phyloP scores from a whole-genome alignment of 2,113 vertebrate species.

The Corythaixoides concolor region DNA sequence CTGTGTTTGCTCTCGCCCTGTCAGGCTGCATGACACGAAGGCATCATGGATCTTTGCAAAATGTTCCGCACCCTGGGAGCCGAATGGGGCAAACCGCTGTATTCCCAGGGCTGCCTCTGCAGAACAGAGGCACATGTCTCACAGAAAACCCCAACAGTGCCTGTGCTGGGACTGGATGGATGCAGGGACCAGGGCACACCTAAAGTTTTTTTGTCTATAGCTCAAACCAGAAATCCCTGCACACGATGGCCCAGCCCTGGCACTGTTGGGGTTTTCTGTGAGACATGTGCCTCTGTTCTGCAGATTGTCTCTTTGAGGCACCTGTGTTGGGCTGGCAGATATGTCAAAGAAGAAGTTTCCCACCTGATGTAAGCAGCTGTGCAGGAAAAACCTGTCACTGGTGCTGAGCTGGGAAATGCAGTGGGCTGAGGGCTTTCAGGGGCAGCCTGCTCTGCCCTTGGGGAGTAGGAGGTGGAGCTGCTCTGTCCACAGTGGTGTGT shows the following conservation, averaged over 20 bases:
- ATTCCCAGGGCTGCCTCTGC: not conserved
- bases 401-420: not conserved
- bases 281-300: not conserved
- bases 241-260: no score
- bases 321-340: not conserved
- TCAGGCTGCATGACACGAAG: not conserved
- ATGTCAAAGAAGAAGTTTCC: not conserved
- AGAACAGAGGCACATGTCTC: not conserved
- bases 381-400: not conserved
- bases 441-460: not conserved
- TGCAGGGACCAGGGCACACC: no score
- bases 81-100: not conserved
- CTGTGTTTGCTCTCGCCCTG: fast-evolving
- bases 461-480: not conserved
- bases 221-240: no score
- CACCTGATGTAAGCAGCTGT: not conserved
- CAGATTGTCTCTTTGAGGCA: not conserved
- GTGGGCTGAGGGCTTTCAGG: not conserved
- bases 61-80: not conserved
- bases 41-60: not conserved
- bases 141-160: not conserved
- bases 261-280: not conserved
- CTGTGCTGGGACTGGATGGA: no score
- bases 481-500: fast-evolving
- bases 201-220: no score